phyloP scores from a whole-genome alignment of 2,797 vertebrate genomes.

The Mus spretus region DNA sequence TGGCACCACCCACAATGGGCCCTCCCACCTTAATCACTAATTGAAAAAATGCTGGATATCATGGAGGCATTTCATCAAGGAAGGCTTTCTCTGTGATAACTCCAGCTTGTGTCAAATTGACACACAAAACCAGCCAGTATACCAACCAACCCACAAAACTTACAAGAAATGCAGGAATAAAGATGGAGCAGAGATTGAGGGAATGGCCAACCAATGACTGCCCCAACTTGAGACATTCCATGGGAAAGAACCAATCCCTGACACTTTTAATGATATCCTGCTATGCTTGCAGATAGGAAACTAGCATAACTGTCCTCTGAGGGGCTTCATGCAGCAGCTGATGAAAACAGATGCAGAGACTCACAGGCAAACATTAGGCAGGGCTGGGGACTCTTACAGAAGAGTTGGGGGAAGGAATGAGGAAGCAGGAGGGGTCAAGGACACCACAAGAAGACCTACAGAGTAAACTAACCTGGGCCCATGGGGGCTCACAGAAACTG shows the following conservation, averaged over 20 bases:
- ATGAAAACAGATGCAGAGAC: not conserved
- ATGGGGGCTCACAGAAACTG: not conserved
- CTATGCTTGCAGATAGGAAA: not conserved
- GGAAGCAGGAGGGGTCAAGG: not conserved
- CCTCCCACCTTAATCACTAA: too few relatives aligned
- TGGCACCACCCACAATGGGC: too few relatives aligned
- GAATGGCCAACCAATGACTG: not conserved
- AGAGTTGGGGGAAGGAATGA: not conserved
- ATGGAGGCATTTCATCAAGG: too few relatives aligned
- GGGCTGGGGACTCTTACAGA: not conserved
- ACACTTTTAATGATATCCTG: not conserved
- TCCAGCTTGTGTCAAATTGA: too few relatives aligned
- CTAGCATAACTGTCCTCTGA: not conserved
- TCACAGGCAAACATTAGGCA: not conserved
- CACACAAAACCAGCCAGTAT: not conserved
- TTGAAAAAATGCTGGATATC: too few relatives aligned
- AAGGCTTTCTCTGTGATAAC: too few relatives aligned
- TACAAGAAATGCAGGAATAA: not conserved
- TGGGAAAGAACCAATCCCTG: not conserved
- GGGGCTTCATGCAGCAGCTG: not conserved
- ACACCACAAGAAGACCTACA: not conserved
- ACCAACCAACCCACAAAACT: not conserved
- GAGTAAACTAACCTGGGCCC: not conserved
- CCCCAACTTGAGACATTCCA: not conserved
- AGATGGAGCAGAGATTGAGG: not conserved